Evolutionary conservation across 1,140 invertebrate genomes (phyloP).

Genomic region (Cotesia typhae): DNA sequence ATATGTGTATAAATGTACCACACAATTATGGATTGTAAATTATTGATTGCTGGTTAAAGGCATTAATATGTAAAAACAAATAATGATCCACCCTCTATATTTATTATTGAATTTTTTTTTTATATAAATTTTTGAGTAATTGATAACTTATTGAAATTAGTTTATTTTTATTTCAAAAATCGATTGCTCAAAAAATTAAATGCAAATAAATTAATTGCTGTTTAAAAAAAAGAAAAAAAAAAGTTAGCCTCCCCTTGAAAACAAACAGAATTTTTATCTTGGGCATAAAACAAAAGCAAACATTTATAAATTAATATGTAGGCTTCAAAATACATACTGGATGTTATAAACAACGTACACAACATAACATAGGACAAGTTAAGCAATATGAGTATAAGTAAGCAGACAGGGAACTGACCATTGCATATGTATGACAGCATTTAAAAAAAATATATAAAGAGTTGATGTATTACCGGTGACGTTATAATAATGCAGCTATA

Average conservation of each 20-base stretch:
- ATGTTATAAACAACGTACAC: no score
- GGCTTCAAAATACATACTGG: no score
- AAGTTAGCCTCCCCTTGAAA: no score
- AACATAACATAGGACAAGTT: background rate
- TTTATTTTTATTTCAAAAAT: no score
- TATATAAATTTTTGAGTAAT: no score
- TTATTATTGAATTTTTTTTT: no score
- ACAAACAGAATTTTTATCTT: background rate
- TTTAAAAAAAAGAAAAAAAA: background rate
- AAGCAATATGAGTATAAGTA: background rate
- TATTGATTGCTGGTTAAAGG: constrained; percentile 53
- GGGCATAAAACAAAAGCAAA: background rate
- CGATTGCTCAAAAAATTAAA: background rate
- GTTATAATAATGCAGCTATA: constrained; percentile 59
- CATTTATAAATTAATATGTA: background rate
- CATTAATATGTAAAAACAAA: constrained; percentile 59
- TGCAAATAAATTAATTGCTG: background rate
- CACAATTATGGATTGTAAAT: constrained; percentile 56
- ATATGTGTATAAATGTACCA: constrained; percentile 37
- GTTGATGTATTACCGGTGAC: constrained; percentile 59
- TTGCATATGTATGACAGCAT: constrained; percentile 57
- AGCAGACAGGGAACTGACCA: constrained; percentile 17
- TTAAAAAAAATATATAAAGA: background rate
- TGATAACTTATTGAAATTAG: no score
- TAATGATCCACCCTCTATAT: constrained; percentile 43